A percentile compares a stretch with the other conserved stretches of the same genome.
These are phyloP conservation scores for Pentalonia nigronervosa DNA, from an alignment of 1,140 invertebrate genomes.

Conservation along the genomic window DNA sequence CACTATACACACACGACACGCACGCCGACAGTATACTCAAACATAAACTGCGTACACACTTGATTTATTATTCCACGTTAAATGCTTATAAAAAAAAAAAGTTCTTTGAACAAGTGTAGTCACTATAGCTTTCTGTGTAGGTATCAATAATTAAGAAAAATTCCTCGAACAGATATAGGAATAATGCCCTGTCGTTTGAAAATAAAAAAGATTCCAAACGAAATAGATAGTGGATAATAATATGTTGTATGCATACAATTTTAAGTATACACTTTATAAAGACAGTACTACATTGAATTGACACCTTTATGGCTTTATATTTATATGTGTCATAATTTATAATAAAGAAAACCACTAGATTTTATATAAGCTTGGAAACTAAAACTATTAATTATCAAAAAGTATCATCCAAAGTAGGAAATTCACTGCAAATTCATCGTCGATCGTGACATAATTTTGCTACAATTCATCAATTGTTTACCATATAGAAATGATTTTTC, in stretches of 20 bases:
- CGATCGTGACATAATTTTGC: neutral
- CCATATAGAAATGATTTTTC: neutral
- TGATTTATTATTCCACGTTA: neutral
- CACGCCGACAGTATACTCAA: neutral
- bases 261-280: neutral
- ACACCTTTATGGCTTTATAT: neutral
- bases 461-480: neutral
- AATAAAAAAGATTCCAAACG: too few relatives aligned
- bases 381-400: neutral
- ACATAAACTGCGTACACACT: neutral
- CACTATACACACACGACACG: neutral
- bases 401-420: neutral
- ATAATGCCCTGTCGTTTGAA: too few relatives aligned
- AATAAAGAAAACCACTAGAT: neutral
- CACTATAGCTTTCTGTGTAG: neutral
- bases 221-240: neutral
- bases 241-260: neutral
- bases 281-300: neutral
- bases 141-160: neutral
- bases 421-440: neutral
- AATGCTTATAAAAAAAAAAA: neutral
- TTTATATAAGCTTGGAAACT: neutral
- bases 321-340: neutral
- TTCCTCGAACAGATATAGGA: neutral
- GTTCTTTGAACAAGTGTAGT: neutral